Evolutionary conservation across 2,113 vertebrate species (phyloP), one percentile per base, ranked within the genome.

Genomic region (Lepus timidus): DNA sequence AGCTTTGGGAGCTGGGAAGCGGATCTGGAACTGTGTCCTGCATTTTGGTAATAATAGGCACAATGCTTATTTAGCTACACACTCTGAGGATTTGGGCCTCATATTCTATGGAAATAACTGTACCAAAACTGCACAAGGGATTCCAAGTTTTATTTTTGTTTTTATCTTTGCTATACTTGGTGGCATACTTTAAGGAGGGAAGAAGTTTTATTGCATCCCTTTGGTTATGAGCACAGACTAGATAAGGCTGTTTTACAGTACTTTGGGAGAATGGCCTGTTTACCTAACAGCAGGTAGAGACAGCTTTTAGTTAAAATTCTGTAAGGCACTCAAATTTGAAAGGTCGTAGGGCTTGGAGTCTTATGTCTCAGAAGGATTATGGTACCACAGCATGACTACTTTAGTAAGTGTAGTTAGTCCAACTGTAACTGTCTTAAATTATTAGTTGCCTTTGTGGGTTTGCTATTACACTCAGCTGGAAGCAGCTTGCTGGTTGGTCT

Each of bases 341-440:
- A 64, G 58, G n/a, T 58, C 36, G 82, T 88, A 25, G 85, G 31
- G 75, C 61, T 65, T 93, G 39, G 70, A 19, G 0, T 91, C 39
- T 58, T 12, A 13, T 55, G 55, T 58, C 92, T 65, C 79, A 9
- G 80, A 92, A 95, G 68, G 39, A 25, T 85, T 84, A 68, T 5
- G 51, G 71, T 52, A 78, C 33, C 55, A 74, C 76, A 90, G 79
- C 51, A 49, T 80, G 85, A 94, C 2, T 52, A 85, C 95, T 82
- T 92, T 68, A 67, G 96, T 78, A 93, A 95, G 58, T 89, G 25
- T 36, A 87, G 31, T 94, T 58, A 83, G 83, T 95, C 31, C 68
- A 95, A 91, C 91, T 23, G 96, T 90, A 96, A 96, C 61, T 49
- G 36, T 79, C 86, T 97, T 49, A 95, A 96, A 96, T 94, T 95